Percentiles rank a stretch among this genome's conserved stretches.
Conservation (phyloP, 2,888 invertebrate genomes). For the Brachyptera risi region DNA sequence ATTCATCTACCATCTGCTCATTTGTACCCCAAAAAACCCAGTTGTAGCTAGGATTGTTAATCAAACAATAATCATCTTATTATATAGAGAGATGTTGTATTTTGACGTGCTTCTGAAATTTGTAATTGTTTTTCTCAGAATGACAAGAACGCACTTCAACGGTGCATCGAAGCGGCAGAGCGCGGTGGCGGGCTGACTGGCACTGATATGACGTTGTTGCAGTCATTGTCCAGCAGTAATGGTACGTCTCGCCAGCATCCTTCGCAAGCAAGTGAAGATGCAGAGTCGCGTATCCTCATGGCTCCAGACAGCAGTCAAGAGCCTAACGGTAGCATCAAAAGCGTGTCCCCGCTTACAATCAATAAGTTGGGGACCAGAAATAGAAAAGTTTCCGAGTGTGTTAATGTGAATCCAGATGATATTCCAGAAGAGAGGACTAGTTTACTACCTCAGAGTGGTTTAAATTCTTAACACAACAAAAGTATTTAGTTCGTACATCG, state of each 20-base stretch:
- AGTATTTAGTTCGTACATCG: too few relatives aligned
- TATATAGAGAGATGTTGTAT: too few relatives aligned
- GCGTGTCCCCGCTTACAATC: not conserved
- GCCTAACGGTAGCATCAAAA: conserved; percentile 14
- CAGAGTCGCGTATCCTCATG: not conserved
- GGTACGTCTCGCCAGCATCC: not conserved
- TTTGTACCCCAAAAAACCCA: too few relatives aligned
- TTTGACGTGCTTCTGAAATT: too few relatives aligned
- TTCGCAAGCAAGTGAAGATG: not conserved
- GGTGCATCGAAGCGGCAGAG: conserved; percentile 23
- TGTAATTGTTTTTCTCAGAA: conserved; percentile 17
- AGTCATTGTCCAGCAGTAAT: conserved; percentile 17
- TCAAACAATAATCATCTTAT: too few relatives aligned
- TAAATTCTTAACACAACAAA: not conserved
- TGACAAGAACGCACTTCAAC: conserved; percentile 24
- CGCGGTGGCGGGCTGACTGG: conserved; percentile 7
- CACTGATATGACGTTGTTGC: conserved; percentile 19
- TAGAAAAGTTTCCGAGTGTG: not conserved
- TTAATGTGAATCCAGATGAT: not conserved
- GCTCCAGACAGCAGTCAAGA: conserved; percentile 1
- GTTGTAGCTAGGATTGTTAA: too few relatives aligned
- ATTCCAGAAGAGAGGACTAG: not conserved
- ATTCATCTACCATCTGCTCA: too few relatives aligned
- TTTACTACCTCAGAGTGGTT: not conserved
- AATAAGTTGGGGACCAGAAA: not conserved